Conservation (phyloP, 2,888 invertebrate species). For the Acutogordius australiensis region DNA sequence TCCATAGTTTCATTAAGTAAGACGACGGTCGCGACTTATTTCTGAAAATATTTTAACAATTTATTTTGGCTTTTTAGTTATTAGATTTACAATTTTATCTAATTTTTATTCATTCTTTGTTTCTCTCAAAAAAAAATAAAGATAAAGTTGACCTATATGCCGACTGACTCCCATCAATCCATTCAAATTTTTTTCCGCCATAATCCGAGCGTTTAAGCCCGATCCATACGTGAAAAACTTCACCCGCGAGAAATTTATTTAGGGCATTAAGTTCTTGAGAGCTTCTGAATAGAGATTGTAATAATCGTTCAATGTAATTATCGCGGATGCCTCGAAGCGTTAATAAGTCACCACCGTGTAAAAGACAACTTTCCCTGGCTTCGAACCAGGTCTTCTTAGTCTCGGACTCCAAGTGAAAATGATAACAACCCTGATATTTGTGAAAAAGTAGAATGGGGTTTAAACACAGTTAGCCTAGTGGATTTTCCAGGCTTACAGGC, state of each 20-base stretch:
- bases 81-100: not conserved
- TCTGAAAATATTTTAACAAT: no score
- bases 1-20: no score
- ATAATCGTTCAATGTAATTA: not conserved
- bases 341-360: not conserved
- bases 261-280: not conserved
- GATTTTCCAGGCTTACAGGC: no score
- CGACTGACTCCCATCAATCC: not conserved
- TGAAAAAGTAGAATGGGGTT: no score
- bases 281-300: not conserved
- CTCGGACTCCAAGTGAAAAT: no score
- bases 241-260: not conserved
- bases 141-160: not conserved
- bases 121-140: not conserved
- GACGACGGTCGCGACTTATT: no score
- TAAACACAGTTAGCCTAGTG: no score
- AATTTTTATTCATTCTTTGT: not conserved
- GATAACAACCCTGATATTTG: no score
- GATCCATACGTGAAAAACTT: no score
- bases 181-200: not conserved
- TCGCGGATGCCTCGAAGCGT: not conserved
- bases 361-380: not conserved
- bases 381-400: not conserved
- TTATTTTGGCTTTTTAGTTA: not conserved
- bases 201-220: not conserved